Base-by-base conservation (phyloP, 2,797 vertebrate genomes). In the Novumbra hubbsi region DNA sequence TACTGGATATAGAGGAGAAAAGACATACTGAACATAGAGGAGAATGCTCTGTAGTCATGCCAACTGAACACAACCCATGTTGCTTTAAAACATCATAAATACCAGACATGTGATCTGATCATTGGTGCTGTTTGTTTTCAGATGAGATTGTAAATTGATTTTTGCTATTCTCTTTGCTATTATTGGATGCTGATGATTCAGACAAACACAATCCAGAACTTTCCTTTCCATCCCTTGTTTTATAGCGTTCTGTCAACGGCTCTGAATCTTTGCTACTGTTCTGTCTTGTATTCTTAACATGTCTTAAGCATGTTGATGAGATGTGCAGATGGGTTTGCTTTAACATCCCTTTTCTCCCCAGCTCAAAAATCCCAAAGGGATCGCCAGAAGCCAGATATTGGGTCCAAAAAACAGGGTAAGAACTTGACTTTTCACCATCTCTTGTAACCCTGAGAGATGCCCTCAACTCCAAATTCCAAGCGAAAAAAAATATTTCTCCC, bases 341-440 rank as follows among this genome's bases (percentile, higher is more conserved):
- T 85, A 91, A 93, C 86, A 60, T 75, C 28, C 75, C 85, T 87
- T 86, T 79, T 89, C 76, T 88, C 86, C 86, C 11, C 41, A 45
- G 41, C 77, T 83, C 79, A 88, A 91, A 81, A 84, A 87, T 81
- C 81, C 41, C 78, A 76, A 83, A 88, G 88, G 71, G 81, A 34
- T 68, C 83, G 80, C 65, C 89, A 90, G 76, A 92, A 77, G 76
- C 80, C 72, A 80, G 73, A 11, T 70, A 80, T 76, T 75, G 78
- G 85, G 89, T 45, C 87, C 81, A 84, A 80, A 88, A 86, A 88
- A 78, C 28, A 79, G 74, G 93, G 92, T 94, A 93, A 92, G 82
- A 89, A 77, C 84, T 81, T 73, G 63, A 71, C 68, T 70, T 83
- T 73, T 85, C 73, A 84, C 82, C 64, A 71, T 83, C 80, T 64